Evolutionary conservation across 1,140 invertebrate genomes (phyloP).

Genomic region (Pogonus chalceus): DNA sequence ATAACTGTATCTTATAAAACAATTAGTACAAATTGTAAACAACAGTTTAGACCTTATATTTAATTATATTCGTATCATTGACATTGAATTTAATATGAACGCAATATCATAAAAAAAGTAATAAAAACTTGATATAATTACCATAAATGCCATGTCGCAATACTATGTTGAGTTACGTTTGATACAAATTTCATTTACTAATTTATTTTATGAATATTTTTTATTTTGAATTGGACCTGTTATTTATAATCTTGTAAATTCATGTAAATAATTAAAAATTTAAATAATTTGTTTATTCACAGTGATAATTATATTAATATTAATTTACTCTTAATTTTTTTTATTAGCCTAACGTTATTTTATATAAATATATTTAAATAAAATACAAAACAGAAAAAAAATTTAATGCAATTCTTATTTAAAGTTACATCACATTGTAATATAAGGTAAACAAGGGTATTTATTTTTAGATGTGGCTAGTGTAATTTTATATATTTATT

Average conservation of each 20-base stretch:
- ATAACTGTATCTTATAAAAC: too few species aligned
- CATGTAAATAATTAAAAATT: not conserved
- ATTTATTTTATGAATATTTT: not conserved
- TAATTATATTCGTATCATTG: too few species aligned
- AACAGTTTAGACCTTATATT: too few species aligned
- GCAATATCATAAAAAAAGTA: not conserved
- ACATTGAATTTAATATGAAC: not conserved
- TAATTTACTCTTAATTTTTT: not conserved
- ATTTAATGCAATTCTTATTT: not conserved
- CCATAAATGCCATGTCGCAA: not conserved
- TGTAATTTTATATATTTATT: not conserved
- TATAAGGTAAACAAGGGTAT: not conserved
- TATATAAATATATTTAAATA: not conserved
- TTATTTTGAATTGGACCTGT: not conserved
- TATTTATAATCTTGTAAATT: not conserved
- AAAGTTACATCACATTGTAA: slow-evolving; percentile 4
- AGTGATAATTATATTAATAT: not conserved
- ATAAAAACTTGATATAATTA: not conserved
- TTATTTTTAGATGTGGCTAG: not conserved
- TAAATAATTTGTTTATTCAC: not conserved
- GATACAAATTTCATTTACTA: not conserved
- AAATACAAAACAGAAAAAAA: not conserved
- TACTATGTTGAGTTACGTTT: not conserved
- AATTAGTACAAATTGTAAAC: too few species aligned
- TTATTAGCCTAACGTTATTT: not conserved